Evolutionary conservation across 53 echinoderm and acorn worm species (phyloP), one percentile per base, ranked within the genome.

Genomic region (Astropecten irregularis): DNA sequence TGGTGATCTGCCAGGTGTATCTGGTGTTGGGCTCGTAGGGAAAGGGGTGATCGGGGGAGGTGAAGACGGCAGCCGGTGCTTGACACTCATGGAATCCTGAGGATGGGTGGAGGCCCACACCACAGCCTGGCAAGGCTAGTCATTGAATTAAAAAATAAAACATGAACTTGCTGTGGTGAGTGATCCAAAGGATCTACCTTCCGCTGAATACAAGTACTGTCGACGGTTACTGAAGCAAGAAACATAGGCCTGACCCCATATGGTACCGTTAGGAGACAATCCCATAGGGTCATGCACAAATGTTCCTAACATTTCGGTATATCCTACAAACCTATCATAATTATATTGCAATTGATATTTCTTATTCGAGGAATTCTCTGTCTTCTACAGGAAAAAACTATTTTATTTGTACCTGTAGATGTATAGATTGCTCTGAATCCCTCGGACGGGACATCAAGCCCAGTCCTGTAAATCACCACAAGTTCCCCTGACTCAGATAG

Each of bases 1-100:
- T 93, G 16, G 68, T 77, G 49, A 97, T 92, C 1, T 35, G 83
- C 97, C 97, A 97, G 15, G 64, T 71, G 71, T 73, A 87, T 5
- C 22, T 20, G 34, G 61, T 11, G 61, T 48, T 18, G 48, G 82
- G 25, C 6, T 60, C 59, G 52, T 83, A 83, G 35, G 29, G 73
- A 14, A 52, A 29, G 0, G 91, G 91, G 65, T 74, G 77, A 40
- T 68, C 64, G 48, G 57, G 62, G 20, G 88, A 83, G 15, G 91
- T 77, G 0, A 91, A 30, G 21, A 83, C 60, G 29, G 83, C 91
- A 2, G 66, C 65, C 23, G 74, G 76, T 16, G 81, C 52, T 21
- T 36, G 10, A 39, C 90, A 90, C 32, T 52, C 21, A 5, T 77
- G 70, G 49, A 38, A 11, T 4, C 25, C 70, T 8, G 71, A 46